Conservation (phyloP, 2,888 invertebrate genomes). For the Phalangium opilio region DNA sequence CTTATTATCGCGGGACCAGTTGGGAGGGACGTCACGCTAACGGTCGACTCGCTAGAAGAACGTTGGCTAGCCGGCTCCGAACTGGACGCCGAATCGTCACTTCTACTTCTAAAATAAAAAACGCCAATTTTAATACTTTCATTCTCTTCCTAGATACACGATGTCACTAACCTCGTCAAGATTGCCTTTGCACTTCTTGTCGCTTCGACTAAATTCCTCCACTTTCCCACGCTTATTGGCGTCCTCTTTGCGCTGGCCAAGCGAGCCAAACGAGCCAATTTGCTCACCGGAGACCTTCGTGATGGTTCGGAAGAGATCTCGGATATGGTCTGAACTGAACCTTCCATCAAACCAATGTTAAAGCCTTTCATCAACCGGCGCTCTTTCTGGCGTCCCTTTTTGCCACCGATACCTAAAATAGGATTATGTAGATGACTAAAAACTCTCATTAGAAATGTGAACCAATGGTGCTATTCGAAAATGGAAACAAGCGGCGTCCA, state of each 20-base stretch:
- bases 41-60: slow-evolving; percentile 8
- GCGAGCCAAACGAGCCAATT: slow-evolving; percentile 26
- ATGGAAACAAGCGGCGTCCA: too few species aligned
- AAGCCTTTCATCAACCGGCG: slow-evolving; percentile 84
- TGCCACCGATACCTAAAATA: slow-evolving; percentile 60
- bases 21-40: neutral
- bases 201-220: slow-evolving; percentile 20
- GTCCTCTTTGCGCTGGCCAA: slow-evolving; percentile 25
- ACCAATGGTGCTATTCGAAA: slow-evolving; percentile 2
- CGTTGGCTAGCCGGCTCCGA: slow-evolving; percentile 12
- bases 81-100: slow-evolving; percentile 14
- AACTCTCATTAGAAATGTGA: too few species aligned
- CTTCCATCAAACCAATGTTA: slow-evolving; percentile 40
- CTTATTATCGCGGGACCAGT: neutral
- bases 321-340: slow-evolving; percentile 11
- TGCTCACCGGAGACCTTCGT: slow-evolving; percentile 28
- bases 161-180: slow-evolving; percentile 5
- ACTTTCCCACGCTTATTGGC: slow-evolving; percentile 15
- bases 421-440: too few species aligned
- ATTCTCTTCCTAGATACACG: too few species aligned
- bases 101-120: slow-evolving; percentile 6
- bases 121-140: too few species aligned
- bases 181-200: slow-evolving; percentile 15
- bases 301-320: slow-evolving; percentile 2
- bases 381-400: slow-evolving; percentile 85